Evolutionary conservation across 1,140 invertebrate genomes (phyloP), one percentile per base, ranked within the genome.

Genomic region (Aphelenchoides fujianensis): DNA sequence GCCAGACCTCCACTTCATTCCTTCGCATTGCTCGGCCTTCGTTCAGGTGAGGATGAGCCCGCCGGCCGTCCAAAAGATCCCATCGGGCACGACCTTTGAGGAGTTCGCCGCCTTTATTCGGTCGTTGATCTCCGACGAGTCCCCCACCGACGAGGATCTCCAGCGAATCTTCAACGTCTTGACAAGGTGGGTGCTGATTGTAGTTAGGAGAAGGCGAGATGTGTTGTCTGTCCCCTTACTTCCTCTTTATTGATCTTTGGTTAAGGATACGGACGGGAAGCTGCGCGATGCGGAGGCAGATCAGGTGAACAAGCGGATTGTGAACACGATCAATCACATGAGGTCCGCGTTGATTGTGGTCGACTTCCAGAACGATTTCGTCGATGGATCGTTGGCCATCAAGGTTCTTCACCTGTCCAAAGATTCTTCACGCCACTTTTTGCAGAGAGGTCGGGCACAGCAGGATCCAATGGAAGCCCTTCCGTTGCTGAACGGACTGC

Each of bases 321-420:
- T 74, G 35, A 19, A 71, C 1, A 35, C 19, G 31, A 71, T 74
- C 7, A 74, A 74, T 57, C 48, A n/a, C 7, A 30, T 74, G 12
- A 23, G 63, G 23, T 74, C 41, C 48, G 94, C 91, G n/a, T 91
- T 97, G 81, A 86, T 98, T 32, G 90, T 97, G 70, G 92, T 98
- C 59, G 95, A 98, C 86, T 94, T 97, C 2, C 95, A 98, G 87
- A 97, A 98, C 86, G 95, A 98, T 86, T 98, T 98, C 86, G 95
- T 98, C 80, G 90, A 90, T 68, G 95, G 95, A 57, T 92, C 92
- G 12, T 88, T 98, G 63, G 91, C 95, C 79, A 91, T 98, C 79
- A 91, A 90, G 61, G 79, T 80, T 62, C 67, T n/a, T 34, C 55
- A 32, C 23, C 16, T 28, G 23, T 32, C 31, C 12, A 27, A 69